A percentile compares a stretch with the other conserved stretches of the same genome.
These are phyloP conservation scores for Lanius collurio DNA, from an alignment of 2,113 vertebrate species.

Conservation along the genomic window DNA sequence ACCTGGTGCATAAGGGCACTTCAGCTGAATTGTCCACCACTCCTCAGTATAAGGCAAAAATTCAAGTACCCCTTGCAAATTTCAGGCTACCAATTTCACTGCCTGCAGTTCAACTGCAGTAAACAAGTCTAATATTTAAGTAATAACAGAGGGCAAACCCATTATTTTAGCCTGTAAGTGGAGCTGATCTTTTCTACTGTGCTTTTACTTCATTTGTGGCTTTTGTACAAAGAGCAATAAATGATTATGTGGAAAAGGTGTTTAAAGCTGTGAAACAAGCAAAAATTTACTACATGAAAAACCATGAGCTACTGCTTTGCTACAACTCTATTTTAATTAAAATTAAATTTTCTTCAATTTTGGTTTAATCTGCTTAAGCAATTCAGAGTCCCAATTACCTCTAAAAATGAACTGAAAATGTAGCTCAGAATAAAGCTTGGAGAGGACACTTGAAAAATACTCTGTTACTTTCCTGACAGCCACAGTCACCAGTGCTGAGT, in stretches of 20 bases:
- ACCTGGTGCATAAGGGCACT: not conserved
- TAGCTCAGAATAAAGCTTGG: not conserved
- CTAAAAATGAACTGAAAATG: not conserved
- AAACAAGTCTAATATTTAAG: not conserved
- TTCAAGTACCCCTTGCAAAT: not conserved
- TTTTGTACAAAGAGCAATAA: not conserved
- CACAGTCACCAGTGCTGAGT: not conserved
- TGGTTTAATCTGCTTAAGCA: not conserved
- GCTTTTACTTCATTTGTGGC: not conserved
- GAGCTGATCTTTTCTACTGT: not conserved
- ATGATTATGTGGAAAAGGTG: not conserved
- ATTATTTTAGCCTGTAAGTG: not conserved
- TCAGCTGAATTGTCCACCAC: not conserved
- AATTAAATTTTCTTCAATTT: not conserved
- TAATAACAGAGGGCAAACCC: not conserved
- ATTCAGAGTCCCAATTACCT: not conserved
- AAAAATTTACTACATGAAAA: not conserved
- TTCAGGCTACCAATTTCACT: not conserved
- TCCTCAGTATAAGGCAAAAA: not conserved
- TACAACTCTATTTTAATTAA: not conserved
- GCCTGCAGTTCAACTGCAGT: not conserved
- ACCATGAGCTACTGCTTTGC: not conserved
- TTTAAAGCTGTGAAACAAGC: not conserved
- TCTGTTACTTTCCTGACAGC: not conserved
- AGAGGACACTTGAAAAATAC: not conserved